Evolutionary conservation across 2,797 vertebrate species (phyloP).

Genomic region (Leucoraja ocellata): DNA sequence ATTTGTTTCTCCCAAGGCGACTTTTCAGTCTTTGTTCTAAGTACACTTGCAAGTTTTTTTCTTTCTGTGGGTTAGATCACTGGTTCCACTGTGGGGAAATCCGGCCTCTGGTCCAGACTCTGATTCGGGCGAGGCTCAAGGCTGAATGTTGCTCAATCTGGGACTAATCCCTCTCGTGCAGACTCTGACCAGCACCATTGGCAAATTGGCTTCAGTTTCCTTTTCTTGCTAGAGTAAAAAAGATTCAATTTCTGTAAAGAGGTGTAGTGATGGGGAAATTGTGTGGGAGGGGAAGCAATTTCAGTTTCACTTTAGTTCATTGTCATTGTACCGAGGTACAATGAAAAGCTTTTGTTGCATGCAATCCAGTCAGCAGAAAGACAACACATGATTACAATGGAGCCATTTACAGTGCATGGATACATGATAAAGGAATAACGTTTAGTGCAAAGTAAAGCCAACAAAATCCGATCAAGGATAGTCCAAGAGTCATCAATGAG

Average conservation of each 20-base stretch:
- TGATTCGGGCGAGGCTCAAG: background rate
- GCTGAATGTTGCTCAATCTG: background rate
- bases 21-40: background rate
- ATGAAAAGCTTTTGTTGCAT: too few relatives aligned
- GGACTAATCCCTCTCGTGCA: background rate
- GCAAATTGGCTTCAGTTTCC: background rate
- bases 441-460: too few relatives aligned
- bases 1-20: background rate
- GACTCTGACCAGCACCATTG: background rate
- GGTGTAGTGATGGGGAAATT: background rate
- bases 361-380: too few relatives aligned
- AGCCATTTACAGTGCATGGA: too few relatives aligned
- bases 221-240: background rate
- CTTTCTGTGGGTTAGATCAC: background rate
- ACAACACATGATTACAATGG: too few relatives aligned
- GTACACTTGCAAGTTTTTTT: background rate
- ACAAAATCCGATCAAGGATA: too few relatives aligned
- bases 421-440: too few relatives aligned
- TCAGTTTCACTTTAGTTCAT: too few relatives aligned
- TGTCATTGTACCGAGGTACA: too few relatives aligned
- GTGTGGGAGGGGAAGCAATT: too few relatives aligned
- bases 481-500: too few relatives aligned
- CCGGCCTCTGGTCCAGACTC: background rate
- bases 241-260: background rate
- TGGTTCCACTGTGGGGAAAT: background rate